Evolutionary conservation across 2,888 invertebrate genomes (phyloP), one percentile per base, ranked within the genome.

Genomic region (Nomada hirtipes): DNA sequence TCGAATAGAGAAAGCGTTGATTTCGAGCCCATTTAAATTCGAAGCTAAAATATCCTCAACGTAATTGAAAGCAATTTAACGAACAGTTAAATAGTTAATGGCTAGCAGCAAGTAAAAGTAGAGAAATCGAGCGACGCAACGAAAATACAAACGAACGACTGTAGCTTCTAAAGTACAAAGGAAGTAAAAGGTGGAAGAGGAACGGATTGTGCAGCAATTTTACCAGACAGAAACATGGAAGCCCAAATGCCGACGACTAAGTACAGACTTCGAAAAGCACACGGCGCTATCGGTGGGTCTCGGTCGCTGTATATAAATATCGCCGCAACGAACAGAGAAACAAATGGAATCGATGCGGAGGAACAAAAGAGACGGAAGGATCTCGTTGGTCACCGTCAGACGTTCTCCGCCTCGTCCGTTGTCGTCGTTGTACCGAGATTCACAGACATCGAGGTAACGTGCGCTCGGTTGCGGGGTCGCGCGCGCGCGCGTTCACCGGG

Each of bases 241-340:
- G 88, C 83, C 64, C 85, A 74, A 81, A 77, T 82, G 36, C 65
- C 84, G 71, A 47, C 55, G 71, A 61, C 70, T 78, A 83, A 87
- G 83, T 78, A 85, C 81, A 63, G 74, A 67, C 59, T 74, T 63
- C 59, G 77, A 78, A 85, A 85, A 85, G 80, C 77, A 64, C 77
- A 64, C 55, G 67, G 42, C 42, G 84, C 80, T 89, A 89, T 85
- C 88, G 86, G 79, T 72, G 74, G 80, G 60, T 86, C 81, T 76
- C 76, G 73, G 84, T 84, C 89, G 87, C 86, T 83, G 90, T 89
- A 89, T 91, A 92, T 92, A 92, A 92, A 92, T 92, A 92, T 89
- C 90, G 90, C 89, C 67, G 64, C 63, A 52, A 60, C 53, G 59
- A 65, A 36, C 64, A 23, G 60, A 42, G 50, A 55, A 61, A 63